Evolutionary conservation across 2,888 invertebrate genomes (phyloP).

Genomic region (Spisula subtruncata): DNA sequence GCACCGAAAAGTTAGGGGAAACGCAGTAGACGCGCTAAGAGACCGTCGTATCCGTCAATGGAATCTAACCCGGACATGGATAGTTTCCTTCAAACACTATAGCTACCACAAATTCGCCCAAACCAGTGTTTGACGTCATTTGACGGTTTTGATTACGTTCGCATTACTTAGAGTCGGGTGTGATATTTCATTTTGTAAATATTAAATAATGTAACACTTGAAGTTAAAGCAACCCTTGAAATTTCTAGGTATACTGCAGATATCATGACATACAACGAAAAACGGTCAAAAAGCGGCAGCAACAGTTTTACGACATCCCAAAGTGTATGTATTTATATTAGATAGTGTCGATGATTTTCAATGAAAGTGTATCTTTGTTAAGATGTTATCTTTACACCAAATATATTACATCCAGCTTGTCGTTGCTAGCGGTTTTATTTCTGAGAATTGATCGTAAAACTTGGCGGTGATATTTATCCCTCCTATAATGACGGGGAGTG

Average conservation of each 20-base stretch:
- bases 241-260: not conserved
- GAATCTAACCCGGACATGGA: too few relatives aligned
- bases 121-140: too few relatives aligned
- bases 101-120: too few relatives aligned
- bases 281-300: not conserved
- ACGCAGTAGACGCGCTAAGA: too few relatives aligned
- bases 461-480: conserved; percentile 51
- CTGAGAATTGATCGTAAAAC: conserved; percentile 56
- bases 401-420: conserved; percentile 44
- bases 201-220: too few relatives aligned
- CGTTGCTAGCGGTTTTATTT: conserved; percentile 54
- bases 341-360: not conserved
- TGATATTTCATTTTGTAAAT: too few relatives aligned
- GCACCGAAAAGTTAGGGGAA: too few relatives aligned
- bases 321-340: conserved; percentile 33
- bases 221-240: too few relatives aligned
- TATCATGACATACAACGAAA: not conserved
- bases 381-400: conserved; percentile 33
- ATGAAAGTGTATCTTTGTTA: conserved; percentile 46
- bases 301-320: not conserved
- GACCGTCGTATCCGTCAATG: too few relatives aligned
- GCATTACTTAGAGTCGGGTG: too few relatives aligned
- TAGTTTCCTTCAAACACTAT: too few relatives aligned
- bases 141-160: too few relatives aligned
- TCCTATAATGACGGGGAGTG: conserved; percentile 43